Percentiles rank a stretch among this genome's conserved stretches.
Conservation (phyloP, 2,797 vertebrate species). For the Clarias laeviceps region DNA sequence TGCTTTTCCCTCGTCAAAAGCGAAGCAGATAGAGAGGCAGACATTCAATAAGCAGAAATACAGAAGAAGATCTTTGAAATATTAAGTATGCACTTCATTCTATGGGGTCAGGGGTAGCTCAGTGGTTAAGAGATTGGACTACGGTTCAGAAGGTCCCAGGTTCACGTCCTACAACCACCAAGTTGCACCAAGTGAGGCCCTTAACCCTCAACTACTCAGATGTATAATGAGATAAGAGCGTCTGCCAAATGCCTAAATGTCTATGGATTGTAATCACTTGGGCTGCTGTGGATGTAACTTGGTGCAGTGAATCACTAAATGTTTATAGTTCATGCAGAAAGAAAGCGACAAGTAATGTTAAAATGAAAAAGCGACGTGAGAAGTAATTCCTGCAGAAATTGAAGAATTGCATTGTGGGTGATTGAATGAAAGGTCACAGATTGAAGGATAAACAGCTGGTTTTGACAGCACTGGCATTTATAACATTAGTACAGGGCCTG, state of each 20-base stretch:
- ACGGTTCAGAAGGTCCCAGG: too few relatives aligned
- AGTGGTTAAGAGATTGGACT: too few relatives aligned
- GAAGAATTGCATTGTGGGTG: conserved; percentile 11
- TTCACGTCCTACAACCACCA: too few relatives aligned
- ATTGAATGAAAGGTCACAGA: neutral
- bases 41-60: too few relatives aligned
- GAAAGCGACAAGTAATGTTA: neutral
- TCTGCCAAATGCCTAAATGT: too few relatives aligned
- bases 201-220: too few relatives aligned
- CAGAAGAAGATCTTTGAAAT: neutral
- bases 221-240: too few relatives aligned
- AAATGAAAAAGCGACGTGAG: too few relatives aligned
- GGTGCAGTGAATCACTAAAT: neutral
- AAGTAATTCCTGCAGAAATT: neutral
- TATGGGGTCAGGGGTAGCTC: neutral
- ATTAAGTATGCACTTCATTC: neutral
- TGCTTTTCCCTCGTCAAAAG: neutral
- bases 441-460: neutral
- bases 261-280: neutral
- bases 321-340: neutral
- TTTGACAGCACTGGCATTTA: neutral
- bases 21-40: neutral
- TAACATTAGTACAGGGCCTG: neutral
- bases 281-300: neutral
- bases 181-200: too few relatives aligned